A percentile compares a stretch with the other conserved stretches of the same genome.
phyloP scores from a whole-genome alignment of 2,888 invertebrate genomes.

The Melipona beecheii region DNA sequence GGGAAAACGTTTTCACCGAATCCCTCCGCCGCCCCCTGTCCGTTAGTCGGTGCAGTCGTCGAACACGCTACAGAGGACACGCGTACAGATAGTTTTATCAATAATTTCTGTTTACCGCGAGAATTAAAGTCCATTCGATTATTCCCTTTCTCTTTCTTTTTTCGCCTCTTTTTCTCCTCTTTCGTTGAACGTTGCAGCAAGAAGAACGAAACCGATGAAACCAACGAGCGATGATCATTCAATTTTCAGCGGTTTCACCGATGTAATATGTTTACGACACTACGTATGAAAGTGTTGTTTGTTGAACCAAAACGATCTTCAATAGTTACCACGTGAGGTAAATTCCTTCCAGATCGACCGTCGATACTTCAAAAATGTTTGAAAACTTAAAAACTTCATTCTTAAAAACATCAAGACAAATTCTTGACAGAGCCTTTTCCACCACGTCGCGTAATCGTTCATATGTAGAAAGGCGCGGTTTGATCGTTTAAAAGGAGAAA shows the following conservation, averaged over 20 bases:
- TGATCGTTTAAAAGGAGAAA: not conserved
- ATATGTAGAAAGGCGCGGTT: not conserved
- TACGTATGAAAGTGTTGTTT: not conserved
- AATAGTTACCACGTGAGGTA: not conserved
- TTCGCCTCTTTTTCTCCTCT: not conserved
- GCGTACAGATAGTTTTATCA: not conserved
- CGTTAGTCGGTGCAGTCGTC: no score
- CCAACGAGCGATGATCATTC: no score
- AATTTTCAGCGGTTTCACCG: not conserved
- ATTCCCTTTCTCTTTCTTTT: accelerated
- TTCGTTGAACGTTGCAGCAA: not conserved
- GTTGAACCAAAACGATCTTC: not conserved
- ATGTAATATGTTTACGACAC: no score
- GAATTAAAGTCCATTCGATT: not conserved
- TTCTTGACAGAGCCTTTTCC: not conserved
- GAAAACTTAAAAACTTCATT: not conserved
- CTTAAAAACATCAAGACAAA: not conserved
- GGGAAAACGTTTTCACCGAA: constrained; percentile 1
- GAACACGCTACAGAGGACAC: not conserved
- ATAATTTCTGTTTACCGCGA: not conserved
- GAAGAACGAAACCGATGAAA: not conserved
- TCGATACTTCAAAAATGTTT: no score
- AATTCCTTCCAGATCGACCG: not conserved
- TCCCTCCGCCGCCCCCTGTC: no score
- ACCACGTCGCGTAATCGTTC: not conserved